Base-by-base conservation (phyloP, 2,888 invertebrate genomes). In the Galerucella nymphaeae region DNA sequence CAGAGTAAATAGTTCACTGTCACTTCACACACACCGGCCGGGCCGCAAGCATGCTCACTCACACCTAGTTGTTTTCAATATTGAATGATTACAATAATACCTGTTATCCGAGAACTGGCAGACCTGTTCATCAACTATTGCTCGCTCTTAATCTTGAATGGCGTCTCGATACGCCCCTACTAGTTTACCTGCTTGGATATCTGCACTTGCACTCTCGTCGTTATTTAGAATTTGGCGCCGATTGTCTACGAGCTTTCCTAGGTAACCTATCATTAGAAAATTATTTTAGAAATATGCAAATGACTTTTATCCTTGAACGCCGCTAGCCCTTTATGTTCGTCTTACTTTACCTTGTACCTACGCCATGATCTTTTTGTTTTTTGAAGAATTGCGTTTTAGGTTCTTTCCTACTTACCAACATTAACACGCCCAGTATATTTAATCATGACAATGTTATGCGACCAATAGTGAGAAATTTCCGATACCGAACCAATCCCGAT, bases 91-190 rank as follows among this genome's bases (percentile, higher is more conserved):
- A 86, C 85, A 86, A 85, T 86, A 86, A 84, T 85, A 86, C 85
- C 85, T 86, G 86, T 86, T 85, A 85, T 82, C 82, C 84, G 81
- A 83, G 82, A 83, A 82, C 82, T 81, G 84, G 82, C 82, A 83
- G 85, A 86, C 86, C 85, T 85, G 86, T 86, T 86, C 84, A 84
- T 85, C 85, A 84, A 84, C 85, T 85, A 84, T 83, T 84, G 83
- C 84, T 84, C 82, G 83, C 83, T 85, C 84, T 84, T 84, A 85
- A 85, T 86, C 84, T 84, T 85, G 85, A 86, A 85, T 85, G 85
- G 84, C 83, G 83, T 82, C 83, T 80, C 76, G 80, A 78, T 83
- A 85, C 85, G 84, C 84, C 84, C 85, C 84, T 84, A 85, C 85
- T 85, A 84, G 84, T 85, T 84, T 84, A 81, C 83, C 80, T 82